Evolutionary conservation across 2,113 vertebrate genomes (phyloP).

Genomic region (Caretta caretta): DNA sequence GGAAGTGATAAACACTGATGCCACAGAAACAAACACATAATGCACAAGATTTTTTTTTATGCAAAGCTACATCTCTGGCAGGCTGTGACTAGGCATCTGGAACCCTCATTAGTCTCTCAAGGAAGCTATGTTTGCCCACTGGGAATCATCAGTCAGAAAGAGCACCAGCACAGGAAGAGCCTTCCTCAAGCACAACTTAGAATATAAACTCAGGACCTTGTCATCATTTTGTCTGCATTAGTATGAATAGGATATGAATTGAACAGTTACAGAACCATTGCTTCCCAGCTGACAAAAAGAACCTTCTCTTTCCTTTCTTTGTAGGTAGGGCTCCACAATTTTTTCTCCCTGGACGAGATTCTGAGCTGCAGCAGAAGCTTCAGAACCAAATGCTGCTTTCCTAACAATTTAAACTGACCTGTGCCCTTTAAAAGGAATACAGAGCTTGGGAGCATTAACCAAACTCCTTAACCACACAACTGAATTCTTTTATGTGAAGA

Average conservation of each 20-base stretch:
- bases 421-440: neutral
- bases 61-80: neutral
- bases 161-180: rapidly evolving
- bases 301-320: neutral
- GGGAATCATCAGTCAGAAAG: neutral
- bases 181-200: neutral
- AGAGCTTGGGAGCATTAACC: neutral
- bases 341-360: neutral
- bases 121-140: neutral
- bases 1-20: neutral
- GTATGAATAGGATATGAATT: neutral
- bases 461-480: neutral
- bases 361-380: neutral
- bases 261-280: rapidly evolving
- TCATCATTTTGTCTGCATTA: neutral
- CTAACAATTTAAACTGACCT: neutral
- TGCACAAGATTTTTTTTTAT: neutral
- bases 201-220: rapidly evolving
- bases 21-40: too few relatives aligned
- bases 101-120: neutral
- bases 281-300: neutral
- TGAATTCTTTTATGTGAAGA: rapidly evolving
- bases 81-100: neutral
- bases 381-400: neutral
- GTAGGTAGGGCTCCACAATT: neutral